Conservation (phyloP, 2,888 invertebrate species). For the Seira musarum region DNA sequence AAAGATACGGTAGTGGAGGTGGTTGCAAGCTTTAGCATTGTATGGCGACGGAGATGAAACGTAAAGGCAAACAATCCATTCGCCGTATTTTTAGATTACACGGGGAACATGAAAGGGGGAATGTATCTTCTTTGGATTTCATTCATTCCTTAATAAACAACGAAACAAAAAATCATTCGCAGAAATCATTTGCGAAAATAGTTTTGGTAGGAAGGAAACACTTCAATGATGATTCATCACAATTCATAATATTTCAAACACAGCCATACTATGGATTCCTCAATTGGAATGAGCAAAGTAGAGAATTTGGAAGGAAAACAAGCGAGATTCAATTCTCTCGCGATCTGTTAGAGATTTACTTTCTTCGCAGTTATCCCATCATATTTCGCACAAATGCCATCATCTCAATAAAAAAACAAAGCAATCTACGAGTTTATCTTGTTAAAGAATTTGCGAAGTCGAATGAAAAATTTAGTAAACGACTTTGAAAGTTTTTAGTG, state of each 20-base stretch:
- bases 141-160: neutral
- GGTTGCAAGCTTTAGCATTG: too few relatives aligned
- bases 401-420: too few relatives aligned
- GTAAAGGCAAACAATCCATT: conserved; percentile 2
- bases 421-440: too few relatives aligned
- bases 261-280: neutral
- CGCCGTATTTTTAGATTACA: neutral
- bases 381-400: too few relatives aligned
- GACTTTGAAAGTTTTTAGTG: too few relatives aligned
- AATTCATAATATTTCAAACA: neutral
- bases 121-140: neutral
- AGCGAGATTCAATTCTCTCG: too few relatives aligned
- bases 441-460: too few relatives aligned
- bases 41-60: neutral
- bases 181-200: neutral
- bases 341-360: too few relatives aligned
- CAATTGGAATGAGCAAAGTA: neutral
- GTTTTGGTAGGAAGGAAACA: neutral
- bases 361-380: too few relatives aligned
- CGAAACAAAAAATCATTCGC: neutral
- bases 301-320: neutral
- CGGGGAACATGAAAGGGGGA: neutral
- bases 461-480: neutral
- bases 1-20: neutral
- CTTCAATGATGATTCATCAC: neutral